These are phyloP conservation scores for Rhea americana DNA, from an alignment of 2,113 vertebrate genomes.

Conservation along the genomic window DNA sequence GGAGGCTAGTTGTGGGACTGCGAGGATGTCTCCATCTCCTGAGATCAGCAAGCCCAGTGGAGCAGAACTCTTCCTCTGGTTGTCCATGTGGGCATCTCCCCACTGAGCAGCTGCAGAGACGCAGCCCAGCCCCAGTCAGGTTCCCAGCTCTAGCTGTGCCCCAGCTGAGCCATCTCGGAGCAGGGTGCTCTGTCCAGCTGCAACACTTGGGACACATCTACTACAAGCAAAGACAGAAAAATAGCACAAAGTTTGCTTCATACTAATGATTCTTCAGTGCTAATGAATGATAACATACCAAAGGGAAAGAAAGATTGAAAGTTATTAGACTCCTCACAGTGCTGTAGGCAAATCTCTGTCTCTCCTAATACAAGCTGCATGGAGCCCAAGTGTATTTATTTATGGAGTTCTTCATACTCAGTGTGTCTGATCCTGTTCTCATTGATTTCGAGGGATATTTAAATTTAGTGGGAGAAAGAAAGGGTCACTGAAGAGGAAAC, in stretches of 20 bases:
- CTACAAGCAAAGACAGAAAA: background rate
- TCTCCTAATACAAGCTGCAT: background rate
- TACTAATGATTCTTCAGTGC: background rate
- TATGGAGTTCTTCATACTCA: background rate
- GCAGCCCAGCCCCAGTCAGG: too few relatives aligned
- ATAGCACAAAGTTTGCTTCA: background rate
- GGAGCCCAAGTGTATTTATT: background rate
- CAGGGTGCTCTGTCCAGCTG: rapidly evolving
- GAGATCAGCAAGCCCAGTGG: background rate
- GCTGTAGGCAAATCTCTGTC: background rate
- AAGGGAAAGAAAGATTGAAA: background rate
- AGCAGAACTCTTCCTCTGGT: background rate
- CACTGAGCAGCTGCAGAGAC: background rate
- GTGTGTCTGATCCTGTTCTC: background rate
- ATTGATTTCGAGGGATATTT: background rate
- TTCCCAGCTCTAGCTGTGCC: background rate
- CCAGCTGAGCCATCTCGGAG: background rate
- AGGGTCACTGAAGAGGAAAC: background rate
- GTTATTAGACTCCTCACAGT: background rate
- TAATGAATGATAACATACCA: background rate
- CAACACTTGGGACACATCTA: background rate
- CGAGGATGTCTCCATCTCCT: background rate
- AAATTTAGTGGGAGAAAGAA: background rate
- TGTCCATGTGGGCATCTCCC: background rate
- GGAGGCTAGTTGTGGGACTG: background rate